Conservation (phyloP, 2,113 vertebrate genomes). For the Notarius lentiginosus region DNA sequence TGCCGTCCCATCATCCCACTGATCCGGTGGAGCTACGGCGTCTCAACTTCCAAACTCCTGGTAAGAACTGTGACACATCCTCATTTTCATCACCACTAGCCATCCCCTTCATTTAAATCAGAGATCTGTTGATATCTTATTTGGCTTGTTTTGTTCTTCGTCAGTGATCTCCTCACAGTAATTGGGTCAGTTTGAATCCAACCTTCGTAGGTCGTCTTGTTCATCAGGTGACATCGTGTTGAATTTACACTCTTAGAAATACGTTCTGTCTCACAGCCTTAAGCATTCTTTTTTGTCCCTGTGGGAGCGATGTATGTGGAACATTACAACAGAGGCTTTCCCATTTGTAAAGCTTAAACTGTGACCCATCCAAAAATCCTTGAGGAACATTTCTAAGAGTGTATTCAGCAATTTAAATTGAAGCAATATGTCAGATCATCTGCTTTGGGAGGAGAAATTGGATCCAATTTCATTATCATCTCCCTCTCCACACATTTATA, state of each 20-base stretch:
- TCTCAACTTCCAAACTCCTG: conserved; percentile 98
- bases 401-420: background rate
- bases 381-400: background rate
- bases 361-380: background rate
- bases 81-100: background rate
- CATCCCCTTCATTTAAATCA: background rate
- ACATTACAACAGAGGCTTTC: background rate
- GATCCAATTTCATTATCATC: background rate
- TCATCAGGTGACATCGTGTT: background rate
- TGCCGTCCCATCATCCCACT: conserved; percentile 91
- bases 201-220: background rate
- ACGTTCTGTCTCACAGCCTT: background rate
- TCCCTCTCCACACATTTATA: background rate
- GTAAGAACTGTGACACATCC: conserved; percentile 70
- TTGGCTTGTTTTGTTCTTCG: no score
- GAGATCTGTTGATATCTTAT: background rate
- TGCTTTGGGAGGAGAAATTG: background rate
- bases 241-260: background rate
- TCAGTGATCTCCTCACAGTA: background rate
- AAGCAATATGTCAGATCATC: background rate
- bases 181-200: background rate
- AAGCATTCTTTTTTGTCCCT: background rate
- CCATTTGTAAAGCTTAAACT: background rate
- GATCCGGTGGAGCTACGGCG: conserved; percentile 95
- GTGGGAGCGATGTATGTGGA: background rate